A percentile compares a stretch with the other conserved stretches of the same genome.
Evolutionary conservation across 2,888 invertebrate genomes (phyloP).

Genomic region (Rhamphomyia laevipes): DNA sequence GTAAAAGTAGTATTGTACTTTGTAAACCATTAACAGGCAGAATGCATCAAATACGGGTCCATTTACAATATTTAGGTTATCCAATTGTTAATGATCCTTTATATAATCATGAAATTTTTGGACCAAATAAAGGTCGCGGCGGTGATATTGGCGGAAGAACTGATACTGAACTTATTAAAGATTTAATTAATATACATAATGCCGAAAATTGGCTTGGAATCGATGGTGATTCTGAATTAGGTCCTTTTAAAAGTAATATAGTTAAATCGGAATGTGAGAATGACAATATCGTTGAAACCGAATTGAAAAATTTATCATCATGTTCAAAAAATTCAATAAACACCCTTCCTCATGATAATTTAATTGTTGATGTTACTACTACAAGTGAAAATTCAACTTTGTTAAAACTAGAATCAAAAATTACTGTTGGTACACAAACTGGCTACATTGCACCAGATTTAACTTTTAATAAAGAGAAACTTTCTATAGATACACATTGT

Average conservation of each 20-base stretch:
- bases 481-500: constrained; percentile 69
- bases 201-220: constrained; percentile 82
- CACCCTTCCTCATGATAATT: too few relatives aligned
- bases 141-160: constrained; percentile 73
- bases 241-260: constrained; percentile 57
- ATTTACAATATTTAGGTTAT: constrained; percentile 87
- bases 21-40: constrained; percentile 88
- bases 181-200: constrained; percentile 77
- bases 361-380: too few relatives aligned
- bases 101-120: constrained; percentile 88
- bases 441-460: constrained; percentile 60
- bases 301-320: neutral
- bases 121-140: constrained; percentile 74
- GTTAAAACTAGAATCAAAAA: too few relatives aligned
- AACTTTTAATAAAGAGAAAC: constrained; percentile 49
- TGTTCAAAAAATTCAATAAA: neutral
- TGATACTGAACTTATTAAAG: constrained; percentile 70
- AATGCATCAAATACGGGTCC: constrained; percentile 95
- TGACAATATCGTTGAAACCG: neutral
- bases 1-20: constrained; percentile 78
- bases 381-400: too few relatives aligned
- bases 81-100: constrained; percentile 91
- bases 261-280: constrained; percentile 36
- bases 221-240: constrained; percentile 69
- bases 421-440: constrained; percentile 62